A percentile compares a stretch with the other conserved stretches of the same genome.
These are phyloP conservation scores for Chrysaora quinquecirrha DNA, from an alignment of 30 jellyfish, hydroid and myxozoan species.

Conservation along the genomic window DNA sequence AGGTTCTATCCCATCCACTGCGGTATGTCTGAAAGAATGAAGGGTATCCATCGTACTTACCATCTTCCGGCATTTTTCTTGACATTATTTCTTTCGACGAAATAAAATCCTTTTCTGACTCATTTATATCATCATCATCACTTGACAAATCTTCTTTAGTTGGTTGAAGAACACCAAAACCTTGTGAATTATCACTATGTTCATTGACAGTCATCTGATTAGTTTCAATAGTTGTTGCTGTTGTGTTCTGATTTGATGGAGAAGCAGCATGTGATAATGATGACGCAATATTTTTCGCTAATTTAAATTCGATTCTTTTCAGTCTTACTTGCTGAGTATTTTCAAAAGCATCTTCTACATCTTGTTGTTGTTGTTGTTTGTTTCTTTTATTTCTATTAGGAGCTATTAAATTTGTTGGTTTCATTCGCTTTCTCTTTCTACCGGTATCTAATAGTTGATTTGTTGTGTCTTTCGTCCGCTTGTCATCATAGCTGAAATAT, in stretches of 20 bases:
- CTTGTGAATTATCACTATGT: constrained; percentile 8
- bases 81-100: constrained; percentile 44
- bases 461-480: no score
- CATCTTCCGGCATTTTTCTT: constrained; percentile 32
- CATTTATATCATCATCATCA: constrained; percentile 45
- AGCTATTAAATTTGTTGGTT: constrained; percentile 5
- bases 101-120: constrained; percentile 8
- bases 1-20: no score
- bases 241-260: not conserved
- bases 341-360: constrained; percentile 65
- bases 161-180: constrained; percentile 65
- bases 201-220: not conserved
- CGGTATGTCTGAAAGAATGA: no score
- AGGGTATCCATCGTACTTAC: no score
- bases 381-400: not conserved
- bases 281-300: constrained; percentile 83
- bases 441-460: constrained; percentile 30
- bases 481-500: no score
- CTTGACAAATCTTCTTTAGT: not conserved
- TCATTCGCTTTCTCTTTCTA: constrained; percentile 32
- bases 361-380: constrained; percentile 50
- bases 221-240: not conserved
- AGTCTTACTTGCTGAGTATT: constrained; percentile 51
- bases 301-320: constrained; percentile 86
- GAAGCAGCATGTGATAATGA: constrained; percentile 8